phyloP scores from a whole-genome alignment of 2,888 invertebrate species.

The Lucinisca nassula region DNA sequence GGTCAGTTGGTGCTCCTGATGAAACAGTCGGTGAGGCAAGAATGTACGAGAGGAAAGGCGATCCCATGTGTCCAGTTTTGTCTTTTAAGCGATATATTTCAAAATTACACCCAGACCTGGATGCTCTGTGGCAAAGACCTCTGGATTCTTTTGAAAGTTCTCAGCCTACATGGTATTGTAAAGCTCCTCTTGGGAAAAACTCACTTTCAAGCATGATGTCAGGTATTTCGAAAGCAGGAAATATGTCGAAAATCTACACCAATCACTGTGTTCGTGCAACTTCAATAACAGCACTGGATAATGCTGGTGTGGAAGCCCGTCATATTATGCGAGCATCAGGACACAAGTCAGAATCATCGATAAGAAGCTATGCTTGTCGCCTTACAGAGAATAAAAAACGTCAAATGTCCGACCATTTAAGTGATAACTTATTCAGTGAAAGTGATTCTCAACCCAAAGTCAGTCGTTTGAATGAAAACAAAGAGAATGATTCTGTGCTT shows the following conservation, averaged over 20 bases:
- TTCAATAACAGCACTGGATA: constrained; percentile 3
- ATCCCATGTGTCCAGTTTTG: constrained; percentile 15
- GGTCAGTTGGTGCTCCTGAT: too few species aligned
- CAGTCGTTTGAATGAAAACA: too few species aligned
- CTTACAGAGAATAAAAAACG: too few species aligned
- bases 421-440: too few species aligned
- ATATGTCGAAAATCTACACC: neutral
- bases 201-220: constrained; percentile 4
- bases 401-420: too few species aligned
- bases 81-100: constrained; percentile 12
- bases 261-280: constrained; percentile 21
- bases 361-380: too few species aligned
- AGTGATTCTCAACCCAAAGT: too few species aligned
- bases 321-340: constrained; percentile 25
- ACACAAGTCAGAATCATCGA: constrained; percentile 14
- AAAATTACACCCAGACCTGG: constrained; percentile 19
- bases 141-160: neutral
- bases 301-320: neutral
- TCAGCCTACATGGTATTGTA: constrained; percentile 25
- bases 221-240: neutral
- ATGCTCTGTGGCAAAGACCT: constrained; percentile 20
- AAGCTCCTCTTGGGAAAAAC: constrained; percentile 5
- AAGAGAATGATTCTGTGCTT: too few species aligned
- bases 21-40: too few species aligned
- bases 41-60: constrained; percentile 28